Evolutionary conservation across 2,113 vertebrate genomes (phyloP).

Genomic region (Spea multiplicata): DNA sequence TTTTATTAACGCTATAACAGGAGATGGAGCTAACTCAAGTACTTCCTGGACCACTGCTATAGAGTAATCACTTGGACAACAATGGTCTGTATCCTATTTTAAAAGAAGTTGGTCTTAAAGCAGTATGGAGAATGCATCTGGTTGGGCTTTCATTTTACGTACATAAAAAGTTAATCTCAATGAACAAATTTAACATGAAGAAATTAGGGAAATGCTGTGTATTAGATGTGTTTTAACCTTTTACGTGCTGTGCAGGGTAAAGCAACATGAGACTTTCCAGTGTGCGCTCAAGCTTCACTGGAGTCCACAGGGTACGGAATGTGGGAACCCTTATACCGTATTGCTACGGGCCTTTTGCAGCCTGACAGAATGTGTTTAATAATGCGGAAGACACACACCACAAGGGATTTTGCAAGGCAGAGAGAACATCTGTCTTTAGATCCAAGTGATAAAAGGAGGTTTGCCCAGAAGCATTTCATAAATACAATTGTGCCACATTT

Average conservation of each 20-base stretch:
- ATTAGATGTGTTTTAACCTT: too few relatives aligned
- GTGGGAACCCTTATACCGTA: background rate
- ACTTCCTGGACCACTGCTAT: too few relatives aligned
- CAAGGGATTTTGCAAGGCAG: constrained; percentile 35
- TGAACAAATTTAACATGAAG: too few relatives aligned
- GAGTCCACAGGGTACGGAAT: constrained; percentile 5
- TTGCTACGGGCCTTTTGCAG: constrained; percentile 35
- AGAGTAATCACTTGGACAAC: too few relatives aligned
- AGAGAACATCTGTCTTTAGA: constrained; percentile 44
- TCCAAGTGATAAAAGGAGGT: constrained; percentile 41
- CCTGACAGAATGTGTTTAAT: constrained; percentile 47
- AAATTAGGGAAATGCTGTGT: too few relatives aligned
- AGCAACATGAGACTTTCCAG: background rate
- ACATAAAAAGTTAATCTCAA: too few relatives aligned
- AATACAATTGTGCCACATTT: constrained; percentile 41
- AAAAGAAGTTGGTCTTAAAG: too few relatives aligned
- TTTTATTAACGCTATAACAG: too few relatives aligned
- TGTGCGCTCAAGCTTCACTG: background rate
- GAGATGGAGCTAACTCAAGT: too few relatives aligned
- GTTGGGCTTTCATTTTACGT: too few relatives aligned
- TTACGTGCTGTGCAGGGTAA: background rate
- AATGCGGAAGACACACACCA: constrained; percentile 31
- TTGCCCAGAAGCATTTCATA: constrained; percentile 44
- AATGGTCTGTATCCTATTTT: too few relatives aligned
- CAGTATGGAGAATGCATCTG: too few relatives aligned